phyloP scores from a whole-genome alignment of 2,113 vertebrate genomes.

The Hippopotamus amphibius region DNA sequence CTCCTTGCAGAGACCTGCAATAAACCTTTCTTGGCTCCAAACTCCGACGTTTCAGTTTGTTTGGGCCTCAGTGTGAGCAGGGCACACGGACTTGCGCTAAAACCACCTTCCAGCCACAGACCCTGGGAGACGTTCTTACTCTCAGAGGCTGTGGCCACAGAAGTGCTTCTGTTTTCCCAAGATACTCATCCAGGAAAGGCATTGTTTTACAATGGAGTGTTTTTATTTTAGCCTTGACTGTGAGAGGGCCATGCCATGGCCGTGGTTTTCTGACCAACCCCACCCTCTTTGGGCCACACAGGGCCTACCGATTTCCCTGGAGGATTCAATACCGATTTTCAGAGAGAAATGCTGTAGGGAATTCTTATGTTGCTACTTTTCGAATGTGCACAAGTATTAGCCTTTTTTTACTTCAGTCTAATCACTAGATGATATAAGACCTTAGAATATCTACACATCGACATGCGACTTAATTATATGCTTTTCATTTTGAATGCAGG shows the following conservation, averaged over 20 bases:
- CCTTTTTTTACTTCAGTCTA: background rate
- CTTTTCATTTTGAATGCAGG: background rate
- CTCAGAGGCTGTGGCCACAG: accelerated
- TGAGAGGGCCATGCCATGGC: background rate
- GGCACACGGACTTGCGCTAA: no score
- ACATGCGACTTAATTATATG: background rate
- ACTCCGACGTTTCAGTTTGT: no score
- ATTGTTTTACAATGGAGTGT: background rate
- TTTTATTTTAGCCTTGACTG: background rate
- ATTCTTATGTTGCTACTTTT: background rate
- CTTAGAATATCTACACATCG: background rate
- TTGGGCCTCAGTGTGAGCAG: no score
- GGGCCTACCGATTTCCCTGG: background rate
- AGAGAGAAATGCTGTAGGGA: background rate
- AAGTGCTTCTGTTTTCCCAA: background rate
- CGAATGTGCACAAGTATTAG: background rate
- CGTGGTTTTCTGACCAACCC: background rate
- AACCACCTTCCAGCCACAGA: background rate
- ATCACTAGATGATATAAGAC: background rate
- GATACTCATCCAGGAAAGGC: background rate
- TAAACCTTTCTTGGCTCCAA: no score
- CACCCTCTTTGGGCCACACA: background rate
- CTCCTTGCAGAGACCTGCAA: no score
- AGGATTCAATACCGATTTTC: background rate
- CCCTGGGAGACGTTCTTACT: background rate